A percentile compares a stretch with the other conserved stretches of the same genome.
Conservation (phyloP, 2,113 vertebrate species). For the Ranitomeya imitator region DNA sequence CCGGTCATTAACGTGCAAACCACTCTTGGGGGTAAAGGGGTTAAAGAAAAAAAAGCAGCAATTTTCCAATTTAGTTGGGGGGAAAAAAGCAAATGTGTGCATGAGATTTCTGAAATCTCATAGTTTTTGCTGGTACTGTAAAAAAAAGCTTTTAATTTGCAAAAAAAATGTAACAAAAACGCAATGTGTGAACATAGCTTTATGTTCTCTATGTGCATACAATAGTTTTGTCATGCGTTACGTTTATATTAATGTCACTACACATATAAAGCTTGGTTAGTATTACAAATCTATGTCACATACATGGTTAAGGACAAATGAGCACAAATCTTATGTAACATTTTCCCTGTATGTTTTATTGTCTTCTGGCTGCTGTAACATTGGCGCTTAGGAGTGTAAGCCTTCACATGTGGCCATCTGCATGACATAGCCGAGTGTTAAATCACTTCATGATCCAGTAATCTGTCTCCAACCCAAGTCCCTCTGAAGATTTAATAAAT, state of each 20-base stretch:
- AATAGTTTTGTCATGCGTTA: too few relatives aligned
- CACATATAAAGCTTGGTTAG: not conserved
- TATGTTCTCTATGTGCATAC: too few relatives aligned
- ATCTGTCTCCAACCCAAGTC: slow-evolving; percentile 35
- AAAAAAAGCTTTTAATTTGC: too few relatives aligned
- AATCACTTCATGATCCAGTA: slow-evolving; percentile 53
- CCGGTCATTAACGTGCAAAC: too few relatives aligned
- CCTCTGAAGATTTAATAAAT: slow-evolving; percentile 49
- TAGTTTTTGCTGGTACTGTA: too few relatives aligned
- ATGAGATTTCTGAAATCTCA: too few relatives aligned
- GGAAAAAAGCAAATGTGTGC: too few relatives aligned
- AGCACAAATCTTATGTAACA: slow-evolving; percentile 9
- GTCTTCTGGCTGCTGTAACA: slow-evolving; percentile 20
- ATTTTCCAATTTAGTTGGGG: too few relatives aligned
- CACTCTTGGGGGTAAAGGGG: too few relatives aligned
- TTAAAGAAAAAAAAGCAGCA: too few relatives aligned
- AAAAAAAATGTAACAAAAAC: too few relatives aligned
- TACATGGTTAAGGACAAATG: slow-evolving; percentile 5
- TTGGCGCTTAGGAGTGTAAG: slow-evolving; percentile 30
- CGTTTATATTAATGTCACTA: not conserved
- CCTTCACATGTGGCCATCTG: slow-evolving; percentile 42
- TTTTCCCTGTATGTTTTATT: not conserved
- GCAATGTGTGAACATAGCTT: too few relatives aligned
- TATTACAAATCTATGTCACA: not conserved
- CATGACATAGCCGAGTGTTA: slow-evolving; percentile 13